Conservation (phyloP, 2,797 vertebrate species). For the Nannoperca australis region DNA sequence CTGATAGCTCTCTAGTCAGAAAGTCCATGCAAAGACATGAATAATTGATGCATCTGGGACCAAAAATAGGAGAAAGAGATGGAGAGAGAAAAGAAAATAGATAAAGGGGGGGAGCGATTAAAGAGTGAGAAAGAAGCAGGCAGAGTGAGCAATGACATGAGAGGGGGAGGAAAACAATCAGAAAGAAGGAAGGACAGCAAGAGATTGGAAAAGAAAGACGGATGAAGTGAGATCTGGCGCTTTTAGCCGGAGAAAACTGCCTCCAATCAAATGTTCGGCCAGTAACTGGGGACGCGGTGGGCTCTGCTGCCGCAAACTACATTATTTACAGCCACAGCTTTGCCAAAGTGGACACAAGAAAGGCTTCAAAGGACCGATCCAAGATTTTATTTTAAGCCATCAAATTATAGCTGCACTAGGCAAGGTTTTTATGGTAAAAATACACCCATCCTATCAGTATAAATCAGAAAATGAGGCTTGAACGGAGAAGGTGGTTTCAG, state of each 20-base stretch:
- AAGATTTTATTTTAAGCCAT: slow-evolving; percentile 56
- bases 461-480: slow-evolving; percentile 17
- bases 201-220: slow-evolving; percentile 46
- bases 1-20: slow-evolving; percentile 43
- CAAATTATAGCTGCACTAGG: slow-evolving; percentile 42
- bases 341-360: slow-evolving; percentile 67
- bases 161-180: slow-evolving; percentile 34
- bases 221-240: slow-evolving; percentile 48
- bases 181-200: slow-evolving; percentile 23
- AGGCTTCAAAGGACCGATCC: slow-evolving; percentile 53
- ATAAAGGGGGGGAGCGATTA: slow-evolving; percentile 27
- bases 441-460: slow-evolving; percentile 23
- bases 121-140: slow-evolving; percentile 31
- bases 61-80: slow-evolving; percentile 69
- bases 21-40: slow-evolving; percentile 64
- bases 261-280: slow-evolving; percentile 45
- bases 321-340: slow-evolving; percentile 72
- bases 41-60: slow-evolving; percentile 70
- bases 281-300: slow-evolving; percentile 41
- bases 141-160: slow-evolving; percentile 32
- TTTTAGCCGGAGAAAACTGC: slow-evolving; percentile 54
- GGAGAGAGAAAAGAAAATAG: slow-evolving; percentile 32
- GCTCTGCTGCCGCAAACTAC: slow-evolving; percentile 49
- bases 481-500: slow-evolving; percentile 14
- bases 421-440: slow-evolving; percentile 38